A percentile compares a stretch with the other conserved stretches of the same genome.
Evolutionary conservation across 2,113 vertebrate genomes (phyloP).

Genomic region (Aphyosemion australe): DNA sequence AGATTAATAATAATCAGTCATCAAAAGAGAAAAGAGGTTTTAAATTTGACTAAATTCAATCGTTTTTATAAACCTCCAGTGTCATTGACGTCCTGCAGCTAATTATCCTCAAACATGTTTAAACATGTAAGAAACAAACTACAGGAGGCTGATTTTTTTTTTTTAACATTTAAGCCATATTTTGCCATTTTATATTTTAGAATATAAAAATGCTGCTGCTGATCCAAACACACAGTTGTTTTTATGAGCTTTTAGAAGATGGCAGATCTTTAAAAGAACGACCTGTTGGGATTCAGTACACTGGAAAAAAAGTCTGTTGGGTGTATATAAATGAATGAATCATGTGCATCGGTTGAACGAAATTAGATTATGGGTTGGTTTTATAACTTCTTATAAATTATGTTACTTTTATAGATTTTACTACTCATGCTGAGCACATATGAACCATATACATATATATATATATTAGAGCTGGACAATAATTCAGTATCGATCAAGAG

Average conservation of each 20-base stretch:
- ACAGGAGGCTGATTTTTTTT: not conserved
- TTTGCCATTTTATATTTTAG: not conserved
- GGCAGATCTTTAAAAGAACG: conserved; percentile 1
- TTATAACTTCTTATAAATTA: no score
- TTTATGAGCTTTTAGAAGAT: not conserved
- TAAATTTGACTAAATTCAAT: conserved; percentile 13
- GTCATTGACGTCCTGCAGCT: conserved; percentile 24
- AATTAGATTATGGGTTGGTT: no score
- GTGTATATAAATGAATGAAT: no score
- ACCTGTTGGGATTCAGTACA: not conserved
- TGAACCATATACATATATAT: no score
- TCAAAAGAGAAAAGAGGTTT: conserved; percentile 32
- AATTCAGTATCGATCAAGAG: no score
- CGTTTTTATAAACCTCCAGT: conserved; percentile 27
- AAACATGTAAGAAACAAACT: no score
- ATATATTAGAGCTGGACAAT: no score
- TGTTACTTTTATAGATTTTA: no score
- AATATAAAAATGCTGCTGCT: not conserved
- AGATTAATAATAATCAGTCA: conserved; percentile 45
- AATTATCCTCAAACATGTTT: conserved; percentile 16
- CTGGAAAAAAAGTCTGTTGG: not conserved
- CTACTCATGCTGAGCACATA: no score
- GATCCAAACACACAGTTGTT: conserved; percentile 1
- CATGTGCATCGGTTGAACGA: no score
- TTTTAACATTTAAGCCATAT: not conserved